These are phyloP conservation scores for Aromia moschata DNA, from an alignment of 2,888 invertebrate genomes.

Conservation along the genomic window DNA sequence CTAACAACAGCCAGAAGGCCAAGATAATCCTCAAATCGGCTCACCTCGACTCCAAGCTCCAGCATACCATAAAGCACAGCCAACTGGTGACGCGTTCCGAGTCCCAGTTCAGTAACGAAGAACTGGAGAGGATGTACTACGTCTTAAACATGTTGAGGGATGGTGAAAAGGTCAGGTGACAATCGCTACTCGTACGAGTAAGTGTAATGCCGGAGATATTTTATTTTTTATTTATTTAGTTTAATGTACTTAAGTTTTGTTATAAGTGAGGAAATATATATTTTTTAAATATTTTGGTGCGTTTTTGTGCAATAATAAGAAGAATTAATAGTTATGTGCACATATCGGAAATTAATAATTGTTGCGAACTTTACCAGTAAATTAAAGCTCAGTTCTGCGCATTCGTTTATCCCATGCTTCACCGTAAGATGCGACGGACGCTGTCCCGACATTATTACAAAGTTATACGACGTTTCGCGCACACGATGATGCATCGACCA, in stretches of 20 bases:
- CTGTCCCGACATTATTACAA: too few species aligned
- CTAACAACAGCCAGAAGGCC: slow-evolving; percentile 76
- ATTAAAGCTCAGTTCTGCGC: too few species aligned
- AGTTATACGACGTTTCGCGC: too few species aligned
- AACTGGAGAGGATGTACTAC: slow-evolving; percentile 54
- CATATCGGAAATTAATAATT: too few species aligned
- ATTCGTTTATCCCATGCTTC: too few species aligned
- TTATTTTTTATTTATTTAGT: slow-evolving; percentile 6
- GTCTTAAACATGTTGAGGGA: slow-evolving; percentile 53
- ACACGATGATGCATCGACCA: too few species aligned
- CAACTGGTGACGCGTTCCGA: slow-evolving; percentile 54
- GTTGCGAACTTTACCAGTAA: too few species aligned
- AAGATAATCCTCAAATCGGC: slow-evolving; percentile 66
- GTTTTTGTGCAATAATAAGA: too few species aligned
- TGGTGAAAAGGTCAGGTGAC: slow-evolving; percentile 33
- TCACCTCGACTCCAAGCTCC: slow-evolving; percentile 63
- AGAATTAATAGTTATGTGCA: too few species aligned
- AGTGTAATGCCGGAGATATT: too few species aligned
- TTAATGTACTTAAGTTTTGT: background rate
- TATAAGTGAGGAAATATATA: background rate
- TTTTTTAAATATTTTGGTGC: background rate
- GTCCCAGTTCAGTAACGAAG: slow-evolving; percentile 50
- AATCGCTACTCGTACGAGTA: too few species aligned
- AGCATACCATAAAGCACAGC: slow-evolving; percentile 62
- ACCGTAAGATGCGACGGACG: too few species aligned